Percentiles rank a stretch among this genome's conserved stretches.
phyloP scores from a whole-genome alignment of 2,797 vertebrate genomes.

The Tadarida brasiliensis region DNA sequence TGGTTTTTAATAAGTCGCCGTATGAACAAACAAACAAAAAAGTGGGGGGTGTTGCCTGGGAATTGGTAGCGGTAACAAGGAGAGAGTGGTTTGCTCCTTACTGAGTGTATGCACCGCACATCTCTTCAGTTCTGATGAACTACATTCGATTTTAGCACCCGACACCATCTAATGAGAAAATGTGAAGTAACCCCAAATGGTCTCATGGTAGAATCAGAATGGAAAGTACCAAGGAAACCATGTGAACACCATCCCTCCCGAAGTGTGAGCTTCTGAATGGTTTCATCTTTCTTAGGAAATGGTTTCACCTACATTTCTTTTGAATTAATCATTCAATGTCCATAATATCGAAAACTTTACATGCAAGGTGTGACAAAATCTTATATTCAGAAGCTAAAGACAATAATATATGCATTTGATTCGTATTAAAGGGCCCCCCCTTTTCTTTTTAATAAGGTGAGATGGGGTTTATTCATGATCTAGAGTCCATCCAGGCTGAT shows the following conservation, averaged over 20 bases:
- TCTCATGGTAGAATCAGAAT: slow-evolving; percentile 35
- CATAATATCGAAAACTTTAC: neutral
- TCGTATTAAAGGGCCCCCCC: neutral
- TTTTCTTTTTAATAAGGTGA: neutral
- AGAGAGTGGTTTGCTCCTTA: neutral
- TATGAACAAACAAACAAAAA: neutral
- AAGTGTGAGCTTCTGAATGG: neutral
- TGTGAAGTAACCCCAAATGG: slow-evolving; percentile 57
- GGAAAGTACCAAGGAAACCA: slow-evolving; percentile 52
- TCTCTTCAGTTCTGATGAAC: slow-evolving; percentile 54
- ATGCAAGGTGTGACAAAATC: neutral
- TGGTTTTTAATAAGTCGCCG: slow-evolving; percentile 21
- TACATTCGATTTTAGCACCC: slow-evolving; percentile 60
- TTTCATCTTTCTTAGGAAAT: neutral
- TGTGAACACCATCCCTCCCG: neutral
- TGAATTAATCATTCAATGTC: neutral
- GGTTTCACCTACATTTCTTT: slow-evolving; percentile 16
- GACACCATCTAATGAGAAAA: slow-evolving; percentile 70
- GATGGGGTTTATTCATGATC: slow-evolving; percentile 56
- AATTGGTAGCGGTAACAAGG: neutral
- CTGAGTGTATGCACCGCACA: neutral
- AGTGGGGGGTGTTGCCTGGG: neutral
- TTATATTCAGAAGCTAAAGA: neutral
- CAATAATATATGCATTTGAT: neutral
- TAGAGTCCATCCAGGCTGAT: neutral